Percentiles rank a stretch among this genome's conserved stretches.
Conservation (phyloP, 30 jellyfish, hydroid and myxozoan species). For the Chrysaora quinquecirrha region DNA sequence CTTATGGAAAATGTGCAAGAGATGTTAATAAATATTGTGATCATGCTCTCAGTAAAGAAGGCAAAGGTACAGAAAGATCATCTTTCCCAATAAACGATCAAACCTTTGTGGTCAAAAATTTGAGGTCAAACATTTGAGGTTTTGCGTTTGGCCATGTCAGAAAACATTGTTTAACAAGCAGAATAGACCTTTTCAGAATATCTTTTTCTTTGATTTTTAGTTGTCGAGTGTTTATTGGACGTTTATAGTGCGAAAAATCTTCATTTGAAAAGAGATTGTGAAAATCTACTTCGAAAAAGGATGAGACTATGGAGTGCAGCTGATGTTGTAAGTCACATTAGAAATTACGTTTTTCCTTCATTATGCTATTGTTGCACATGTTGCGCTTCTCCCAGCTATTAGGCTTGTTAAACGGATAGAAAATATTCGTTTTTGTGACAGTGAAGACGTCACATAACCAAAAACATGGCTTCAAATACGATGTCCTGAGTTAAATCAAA, state of each 20-base stretch:
- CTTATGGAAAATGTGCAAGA: slow-evolving; percentile 74
- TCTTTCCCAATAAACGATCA: background rate
- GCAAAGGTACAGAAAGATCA: slow-evolving; percentile 61
- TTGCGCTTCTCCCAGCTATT: too few relatives aligned
- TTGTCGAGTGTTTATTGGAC: slow-evolving; percentile 83
- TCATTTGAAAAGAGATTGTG: slow-evolving; percentile 68
- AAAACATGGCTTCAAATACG: too few relatives aligned
- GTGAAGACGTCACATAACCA: too few relatives aligned
- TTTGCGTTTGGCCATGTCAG: too few relatives aligned
- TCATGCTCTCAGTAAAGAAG: slow-evolving; percentile 58
- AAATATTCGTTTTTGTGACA: too few relatives aligned
- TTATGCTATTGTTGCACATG: too few relatives aligned
- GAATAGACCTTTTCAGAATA: too few relatives aligned
- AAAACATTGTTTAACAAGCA: too few relatives aligned
- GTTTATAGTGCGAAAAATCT: slow-evolving; percentile 83
- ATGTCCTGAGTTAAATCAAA: too few relatives aligned
- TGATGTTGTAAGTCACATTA: slow-evolving; percentile 66
- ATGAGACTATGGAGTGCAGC: slow-evolving; percentile 84
- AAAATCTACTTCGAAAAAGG: slow-evolving; percentile 63
- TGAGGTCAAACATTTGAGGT: too few relatives aligned
- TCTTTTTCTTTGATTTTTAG: slow-evolving; percentile 27
- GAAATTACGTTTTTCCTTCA: background rate
- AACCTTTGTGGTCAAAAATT: background rate
- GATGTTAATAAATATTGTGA: slow-evolving; percentile 78
- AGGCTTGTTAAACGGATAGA: background rate